Evolutionary conservation across 2,888 invertebrate species (phyloP), one percentile per base, ranked within the genome.

Genomic region (Drosophila nr. fundita): DNA sequence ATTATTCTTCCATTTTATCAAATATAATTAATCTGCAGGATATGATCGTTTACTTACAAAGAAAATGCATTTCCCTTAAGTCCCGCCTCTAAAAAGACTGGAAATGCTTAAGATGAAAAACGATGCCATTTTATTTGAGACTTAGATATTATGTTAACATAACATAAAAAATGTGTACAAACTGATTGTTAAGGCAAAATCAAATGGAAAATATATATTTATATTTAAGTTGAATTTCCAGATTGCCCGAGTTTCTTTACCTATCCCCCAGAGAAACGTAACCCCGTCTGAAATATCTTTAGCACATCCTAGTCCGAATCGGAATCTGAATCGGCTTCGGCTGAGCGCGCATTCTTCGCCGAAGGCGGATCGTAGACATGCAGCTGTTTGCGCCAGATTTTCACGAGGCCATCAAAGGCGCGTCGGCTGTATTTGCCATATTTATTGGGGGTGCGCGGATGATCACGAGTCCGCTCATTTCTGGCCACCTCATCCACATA

Each of bases 361-460:
- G 91, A 84, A 1, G 94, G 93, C 27, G 95, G 94, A 92, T 97
- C 97, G 94, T 96, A 98, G 72, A 94, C 94, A 91, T 99, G 98
- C 53, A 99, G 94, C 81, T 96, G 95, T 87, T 96, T 95, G 59
- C 98, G 95, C 99, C 99, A 99, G 68, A 97, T 94, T 92, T 95
- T 96, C 1, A 99, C 95, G 78, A 98, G 94, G 34, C 96, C 96
- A 92, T 99, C 99, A 96, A 98, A 99, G 15, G 97, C 98, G 79
- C 99, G 94, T 49, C 99, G 95, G 83, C 98, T 98, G 93, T 97
- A 98, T 93, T 98, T 98, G 32, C 95, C 92, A 90, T 95, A 95
- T 93, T 98, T 98, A 84, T 98, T 97, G 5, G 99, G 99, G 2
- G 99, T 99, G 87, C 95, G 95, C 2, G 99, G 99, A 93, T 99